Evolutionary conservation across 2,113 vertebrate species (phyloP).

Genomic region (Sylvilagus bachmani): DNA sequence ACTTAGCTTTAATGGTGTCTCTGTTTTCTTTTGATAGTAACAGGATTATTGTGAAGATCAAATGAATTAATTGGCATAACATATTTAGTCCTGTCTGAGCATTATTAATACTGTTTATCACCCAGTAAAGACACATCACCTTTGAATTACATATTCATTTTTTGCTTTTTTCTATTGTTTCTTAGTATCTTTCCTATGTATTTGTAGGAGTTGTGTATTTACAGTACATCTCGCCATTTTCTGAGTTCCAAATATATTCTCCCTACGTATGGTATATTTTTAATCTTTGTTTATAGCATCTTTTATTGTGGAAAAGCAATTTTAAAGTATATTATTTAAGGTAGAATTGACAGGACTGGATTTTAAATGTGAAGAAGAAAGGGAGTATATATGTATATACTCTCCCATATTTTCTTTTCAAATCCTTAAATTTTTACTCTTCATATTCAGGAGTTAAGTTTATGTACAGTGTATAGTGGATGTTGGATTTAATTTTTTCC

Average conservation of each 20-base stretch:
- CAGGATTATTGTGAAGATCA: not conserved
- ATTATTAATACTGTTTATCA: not conserved
- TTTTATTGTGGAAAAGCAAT: not conserved
- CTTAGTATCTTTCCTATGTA: not conserved
- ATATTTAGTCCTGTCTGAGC: not conserved
- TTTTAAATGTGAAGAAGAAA: not conserved
- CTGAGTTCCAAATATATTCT: not conserved
- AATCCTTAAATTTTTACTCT: not conserved
- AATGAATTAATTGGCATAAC: no score
- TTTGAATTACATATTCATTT: not conserved
- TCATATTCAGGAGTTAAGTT: not conserved
- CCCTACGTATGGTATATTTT: not conserved
- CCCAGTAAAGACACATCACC: not conserved
- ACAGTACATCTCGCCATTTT: not conserved
- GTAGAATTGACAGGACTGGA: not conserved
- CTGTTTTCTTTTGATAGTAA: not conserved
- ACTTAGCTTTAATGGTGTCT: not conserved
- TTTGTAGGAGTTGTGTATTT: not conserved
- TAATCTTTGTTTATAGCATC: not conserved
- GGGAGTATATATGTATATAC: not conserved
- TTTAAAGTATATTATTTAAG: not conserved
- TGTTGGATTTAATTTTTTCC: not conserved
- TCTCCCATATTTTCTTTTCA: not conserved
- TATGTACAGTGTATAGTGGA: not conserved
- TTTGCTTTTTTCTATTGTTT: not conserved